Evolutionary conservation across 2,113 vertebrate species (phyloP).

Genomic region (Lathamus discolor): DNA sequence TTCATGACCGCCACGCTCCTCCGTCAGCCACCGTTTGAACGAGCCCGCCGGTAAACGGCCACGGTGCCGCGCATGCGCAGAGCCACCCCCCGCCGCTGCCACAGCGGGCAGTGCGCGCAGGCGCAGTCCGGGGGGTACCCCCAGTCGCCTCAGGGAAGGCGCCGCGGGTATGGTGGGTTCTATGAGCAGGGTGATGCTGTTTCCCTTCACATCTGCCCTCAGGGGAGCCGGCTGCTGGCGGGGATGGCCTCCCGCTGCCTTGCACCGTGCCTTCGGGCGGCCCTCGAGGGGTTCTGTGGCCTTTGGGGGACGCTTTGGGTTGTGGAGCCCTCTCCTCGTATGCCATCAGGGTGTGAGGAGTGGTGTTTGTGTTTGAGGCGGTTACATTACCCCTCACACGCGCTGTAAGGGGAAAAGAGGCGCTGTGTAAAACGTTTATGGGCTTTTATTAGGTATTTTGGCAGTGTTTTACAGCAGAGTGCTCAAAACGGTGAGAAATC

Average conservation of each 20-base stretch:
- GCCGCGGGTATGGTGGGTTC: fast-evolving
- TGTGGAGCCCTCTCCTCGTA: not conserved
- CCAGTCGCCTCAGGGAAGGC: fast-evolving
- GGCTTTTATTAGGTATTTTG: not conserved
- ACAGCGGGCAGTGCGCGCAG: not conserved
- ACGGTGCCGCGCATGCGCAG: not conserved
- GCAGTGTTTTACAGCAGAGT: not conserved
- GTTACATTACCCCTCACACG: too few relatives aligned
- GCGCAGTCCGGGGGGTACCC: fast-evolving
- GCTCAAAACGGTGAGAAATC: not conserved
- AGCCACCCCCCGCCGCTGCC: too few relatives aligned
- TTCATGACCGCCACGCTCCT: not conserved
- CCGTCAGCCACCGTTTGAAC: constrained; percentile 18
- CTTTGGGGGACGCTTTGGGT: not conserved
- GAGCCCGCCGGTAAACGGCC: not conserved
- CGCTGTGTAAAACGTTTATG: fast-evolving
- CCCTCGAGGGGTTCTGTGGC: not conserved
- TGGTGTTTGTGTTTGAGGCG: not conserved
- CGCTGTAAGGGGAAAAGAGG: not conserved
- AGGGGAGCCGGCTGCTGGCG: too few relatives aligned
- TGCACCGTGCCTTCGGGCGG: not conserved
- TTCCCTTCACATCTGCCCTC: fast-evolving
- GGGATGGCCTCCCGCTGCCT: not conserved
- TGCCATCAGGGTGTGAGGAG: not conserved
- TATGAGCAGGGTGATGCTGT: fast-evolving